Base-by-base conservation (phyloP, 1,140 invertebrate species). In the Drosophila sp. region DNA sequence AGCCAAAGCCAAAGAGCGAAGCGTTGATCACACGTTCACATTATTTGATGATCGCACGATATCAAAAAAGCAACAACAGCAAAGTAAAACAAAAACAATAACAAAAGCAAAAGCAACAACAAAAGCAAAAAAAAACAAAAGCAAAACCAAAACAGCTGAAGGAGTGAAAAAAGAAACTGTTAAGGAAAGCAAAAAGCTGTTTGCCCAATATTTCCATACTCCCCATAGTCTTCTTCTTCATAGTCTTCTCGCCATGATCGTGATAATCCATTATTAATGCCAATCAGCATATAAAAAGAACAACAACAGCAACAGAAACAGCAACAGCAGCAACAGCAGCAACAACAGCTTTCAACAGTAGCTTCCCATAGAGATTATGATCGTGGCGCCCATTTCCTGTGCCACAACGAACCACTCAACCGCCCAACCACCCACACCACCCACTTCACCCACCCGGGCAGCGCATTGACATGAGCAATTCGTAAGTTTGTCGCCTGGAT, bases 261-360 rank as follows among this genome's bases (percentile, higher is more conserved):
- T 91, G 90, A 91, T 91, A 91, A 91, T 91, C 90, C 90, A 91
- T 91, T 91, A 91, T 91, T 91, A 91, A 91, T 91, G 90, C 90
- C 90, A 91, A 91, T 91, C 90, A 91, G 90, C 87, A 91, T 91
- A 89, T 78, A 75, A 38, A 80, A 71, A 80, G 53, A 69, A 63
- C 62, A 46, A 63, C 73, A 57, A 51, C 69, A 72, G 48, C 72
- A 57, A 32, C 40, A 59, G 41, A 66, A 76, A 46, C 38, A 32
- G 13, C 40, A 53, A 29, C 75, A 61, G n/a, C 9, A 41, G 9
- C 65, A 58, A 67, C 78, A 71, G 70, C 73, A 66, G 25, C 65
- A 57, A 53, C 66, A 48, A 36, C 53, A 41, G 50, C 43, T 57
- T 58, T 48, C 45, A 34, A 71, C 75, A 75, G 41, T 56, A 70